Conservation (phyloP, 53 echinoderm and acorn worm species). For the Stichopus horrens region DNA sequence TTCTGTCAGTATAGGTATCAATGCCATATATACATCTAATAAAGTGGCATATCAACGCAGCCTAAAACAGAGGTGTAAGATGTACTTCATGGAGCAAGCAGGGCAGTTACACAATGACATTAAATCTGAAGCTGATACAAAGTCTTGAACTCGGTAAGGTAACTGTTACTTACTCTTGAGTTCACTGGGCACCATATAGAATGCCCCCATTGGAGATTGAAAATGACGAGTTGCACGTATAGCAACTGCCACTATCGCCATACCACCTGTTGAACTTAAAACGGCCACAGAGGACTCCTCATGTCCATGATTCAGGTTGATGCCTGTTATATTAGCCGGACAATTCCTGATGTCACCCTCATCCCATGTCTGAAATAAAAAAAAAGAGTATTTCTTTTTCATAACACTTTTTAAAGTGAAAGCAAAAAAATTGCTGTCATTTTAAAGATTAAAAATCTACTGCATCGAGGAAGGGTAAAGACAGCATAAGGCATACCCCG, state of each 20-base stretch:
- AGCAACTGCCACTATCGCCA: background rate
- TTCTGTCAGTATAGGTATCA: too few species aligned
- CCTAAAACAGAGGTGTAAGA: background rate
- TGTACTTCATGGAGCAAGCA: background rate
- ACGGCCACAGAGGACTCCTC: background rate
- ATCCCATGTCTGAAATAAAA: background rate
- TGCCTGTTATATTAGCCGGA: background rate
- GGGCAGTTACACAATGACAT: background rate
- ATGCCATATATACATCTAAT: too few species aligned
- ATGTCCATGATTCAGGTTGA: conserved; percentile 17
- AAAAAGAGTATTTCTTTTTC: background rate
- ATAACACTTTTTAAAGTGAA: background rate
- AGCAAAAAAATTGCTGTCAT: background rate
- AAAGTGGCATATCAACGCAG: background rate
- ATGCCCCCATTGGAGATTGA: conserved; percentile 13
- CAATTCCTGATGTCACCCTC: background rate
- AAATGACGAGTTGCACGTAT: background rate
- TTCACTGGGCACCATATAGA: background rate
- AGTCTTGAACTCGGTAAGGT: background rate
- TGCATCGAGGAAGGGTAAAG: background rate
- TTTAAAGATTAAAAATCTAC: background rate
- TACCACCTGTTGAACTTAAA: background rate
- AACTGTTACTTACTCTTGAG: background rate
- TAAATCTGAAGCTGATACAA: background rate
- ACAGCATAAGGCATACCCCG: background rate